Evolutionary conservation across 2,888 invertebrate species (phyloP).

Genomic region (Heteromyza rotundicornis): DNA sequence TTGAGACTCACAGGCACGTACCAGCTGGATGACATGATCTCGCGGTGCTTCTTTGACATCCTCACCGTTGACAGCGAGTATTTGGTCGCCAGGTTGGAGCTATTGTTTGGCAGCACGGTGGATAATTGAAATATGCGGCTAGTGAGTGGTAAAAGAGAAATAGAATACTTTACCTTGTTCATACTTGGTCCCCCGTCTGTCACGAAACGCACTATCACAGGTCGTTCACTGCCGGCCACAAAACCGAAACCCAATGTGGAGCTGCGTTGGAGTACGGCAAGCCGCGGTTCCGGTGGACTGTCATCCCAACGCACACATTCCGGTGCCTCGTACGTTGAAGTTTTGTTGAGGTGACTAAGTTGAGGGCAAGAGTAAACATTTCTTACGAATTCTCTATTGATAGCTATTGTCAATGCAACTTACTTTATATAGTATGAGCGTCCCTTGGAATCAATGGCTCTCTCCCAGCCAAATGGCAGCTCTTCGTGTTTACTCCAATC

Average conservation of each 20-base stretch:
- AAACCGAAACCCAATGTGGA: conserved; percentile 89
- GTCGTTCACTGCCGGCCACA: conserved; percentile 93
- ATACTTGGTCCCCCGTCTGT: conserved; percentile 92
- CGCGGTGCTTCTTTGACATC: conserved; percentile 85
- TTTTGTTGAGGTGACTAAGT: conserved; percentile 79
- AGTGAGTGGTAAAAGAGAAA: background rate
- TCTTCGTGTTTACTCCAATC: conserved; percentile 74
- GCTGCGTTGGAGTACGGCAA: conserved; percentile 77
- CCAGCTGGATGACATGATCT: conserved; percentile 87
- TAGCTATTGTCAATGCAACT: conserved; percentile 49
- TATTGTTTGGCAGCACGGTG: conserved; percentile 45
- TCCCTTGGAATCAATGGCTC: conserved; percentile 81
- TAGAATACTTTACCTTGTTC: conserved; percentile 68
- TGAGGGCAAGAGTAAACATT: background rate
- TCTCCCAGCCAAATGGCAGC: conserved; percentile 91
- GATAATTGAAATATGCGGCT: background rate
- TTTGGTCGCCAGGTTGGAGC: conserved; percentile 89
- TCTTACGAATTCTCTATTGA: too few relatives aligned
- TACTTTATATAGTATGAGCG: conserved; percentile 83
- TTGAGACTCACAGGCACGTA: conserved; percentile 78
- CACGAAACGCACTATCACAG: conserved; percentile 88
- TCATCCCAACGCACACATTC: conserved; percentile 68
- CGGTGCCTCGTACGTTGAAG: conserved; percentile 91
- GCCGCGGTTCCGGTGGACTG: conserved; percentile 79
- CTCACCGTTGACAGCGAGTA: conserved; percentile 87